Conservation (phyloP, 2,888 invertebrate genomes). For the Prionchulus punctatus region DNA sequence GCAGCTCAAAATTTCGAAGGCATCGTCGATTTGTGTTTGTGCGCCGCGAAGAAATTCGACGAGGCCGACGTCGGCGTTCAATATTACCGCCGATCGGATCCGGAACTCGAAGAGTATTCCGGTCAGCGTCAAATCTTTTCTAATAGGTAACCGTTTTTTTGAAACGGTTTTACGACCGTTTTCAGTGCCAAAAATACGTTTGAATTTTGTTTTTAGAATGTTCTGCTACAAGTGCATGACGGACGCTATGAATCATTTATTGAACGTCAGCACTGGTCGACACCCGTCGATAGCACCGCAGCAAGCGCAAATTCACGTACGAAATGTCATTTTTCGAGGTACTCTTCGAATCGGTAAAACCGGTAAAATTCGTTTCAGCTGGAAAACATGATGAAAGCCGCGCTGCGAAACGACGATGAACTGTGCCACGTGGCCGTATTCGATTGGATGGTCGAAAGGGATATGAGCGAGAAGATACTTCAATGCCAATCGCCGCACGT, state of each 20-base stretch:
- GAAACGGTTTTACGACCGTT: background rate
- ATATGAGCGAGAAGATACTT: constrained; percentile 15
- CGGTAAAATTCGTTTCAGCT: too few species aligned
- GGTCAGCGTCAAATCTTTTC: background rate
- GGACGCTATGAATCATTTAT: constrained; percentile 42
- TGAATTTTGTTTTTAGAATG: constrained; percentile 44
- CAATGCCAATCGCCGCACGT: constrained; percentile 42
- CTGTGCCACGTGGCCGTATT: constrained; percentile 75
- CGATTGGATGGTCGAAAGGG: constrained; percentile 62
- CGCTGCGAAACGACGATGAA: constrained; percentile 51
- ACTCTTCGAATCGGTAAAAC: too few species aligned
- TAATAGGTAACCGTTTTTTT: background rate
- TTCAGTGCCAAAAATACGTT: background rate
- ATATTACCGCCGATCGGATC: constrained; percentile 45
- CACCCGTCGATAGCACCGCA: background rate
- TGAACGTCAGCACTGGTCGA: constrained; percentile 25
- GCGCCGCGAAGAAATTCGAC: constrained; percentile 70
- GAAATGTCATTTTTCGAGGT: too few species aligned
- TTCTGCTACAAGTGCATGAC: constrained; percentile 75
- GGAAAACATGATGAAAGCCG: constrained; percentile 38
- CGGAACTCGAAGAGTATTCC: background rate
- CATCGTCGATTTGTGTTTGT: constrained; percentile 67
- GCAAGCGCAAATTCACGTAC: constrained; percentile 1
- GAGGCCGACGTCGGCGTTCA: constrained; percentile 69
- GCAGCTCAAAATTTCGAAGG: constrained; percentile 58